Evolutionary conservation across 2,113 vertebrate species (phyloP), one percentile per base, ranked within the genome.

Genomic region (Perognathus longimembris): DNA sequence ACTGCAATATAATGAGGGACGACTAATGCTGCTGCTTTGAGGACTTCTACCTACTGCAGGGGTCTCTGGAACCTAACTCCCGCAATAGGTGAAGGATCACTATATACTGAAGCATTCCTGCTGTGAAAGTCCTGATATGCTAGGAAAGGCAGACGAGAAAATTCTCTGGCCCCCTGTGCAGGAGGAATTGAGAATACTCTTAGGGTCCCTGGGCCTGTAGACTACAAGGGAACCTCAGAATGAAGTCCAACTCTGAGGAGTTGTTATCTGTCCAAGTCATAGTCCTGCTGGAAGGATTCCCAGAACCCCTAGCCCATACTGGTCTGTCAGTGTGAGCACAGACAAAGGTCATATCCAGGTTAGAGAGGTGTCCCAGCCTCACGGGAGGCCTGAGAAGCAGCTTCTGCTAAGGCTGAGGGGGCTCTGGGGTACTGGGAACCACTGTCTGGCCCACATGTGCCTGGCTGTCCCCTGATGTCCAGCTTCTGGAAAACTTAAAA

Each of bases 401-500:
- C 69, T 71, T 45, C 34, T 80, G 66, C 73, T 40, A 34, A 90
- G 81, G 74, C 21, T 54, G 50, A 54, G 50, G 17, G 50, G 50
- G 50, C 20, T 34, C 0, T 12, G 59, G 66, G 74, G n/a, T 42
- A 17, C 75, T 79, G 82, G 59, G 64, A 94, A 18, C 34, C 26
- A 34, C 71, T 34, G 0, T 40, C 45, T 89, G 54, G 42, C 64
- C 50, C 30, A 1, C 1, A 24, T 26, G 54, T 38, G 74, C 70
- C 78, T 9, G 5, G n/a, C 81, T 21, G 22, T 83, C 89, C 63
- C 66, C 57, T 80, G 34, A n/a, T 3, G 1, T 42, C 50, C 15
- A 71, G 64, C 76, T 73, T 80, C 71, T 40, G 69, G 90, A 61
- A 54, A 85, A 64, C 74, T 21, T 12, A 74, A 79, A 79, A 71